Evolutionary conservation across 2,888 invertebrate genomes (phyloP), one percentile per base, ranked within the genome.

Genomic region (Scrobipalpa costella): DNA sequence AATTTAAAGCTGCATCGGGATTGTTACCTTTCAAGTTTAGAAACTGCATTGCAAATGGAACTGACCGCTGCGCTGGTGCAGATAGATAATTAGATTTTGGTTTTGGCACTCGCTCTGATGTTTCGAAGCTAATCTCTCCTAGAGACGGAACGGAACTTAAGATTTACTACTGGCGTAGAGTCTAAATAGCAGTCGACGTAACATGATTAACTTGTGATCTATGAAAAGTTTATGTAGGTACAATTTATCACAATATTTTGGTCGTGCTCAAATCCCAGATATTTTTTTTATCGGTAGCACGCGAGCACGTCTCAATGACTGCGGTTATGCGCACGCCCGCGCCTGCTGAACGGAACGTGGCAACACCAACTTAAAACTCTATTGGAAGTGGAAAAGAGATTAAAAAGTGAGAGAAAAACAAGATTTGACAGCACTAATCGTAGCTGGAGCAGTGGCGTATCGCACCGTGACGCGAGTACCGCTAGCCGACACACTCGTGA

Each of bases 401-500:
- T 27, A 27, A 44, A 27, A 59, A 44, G 44, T 49, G 33, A 52
- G 62, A 47, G 52, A 60, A 63, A 63, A 52, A 61, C 64, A 47
- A 15, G 63, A 57, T 47, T 62, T 55, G 64, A 59, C 61, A 47
- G 66, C 66, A 63, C 63, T 65, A 66, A 71, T 72, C 68, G 65
- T 61, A 64, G 64, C 58, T 60, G 65, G 67, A 71, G 70, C 70
- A 47, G 61, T 68, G 68, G 69, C 73, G 73, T 58, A 63, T 38
- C 71, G 69, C 75, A 71, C 71, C 77, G 78, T 79, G 79, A 78
- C 83, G 81, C 72, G 63, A 57, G 68, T 81, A 76, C 90, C 90
- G 90, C 88, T 89, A 90, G 64, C 69, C 76, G 89, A 84, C 90
- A 88, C 80, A 89, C 80, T 87, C 67, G 70, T 67, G 65, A 9